A percentile compares a stretch with the other conserved stretches of the same genome.
These are phyloP conservation scores for Lepidurus packardi DNA, from an alignment of 1,140 invertebrate species.

Conservation along the genomic window DNA sequence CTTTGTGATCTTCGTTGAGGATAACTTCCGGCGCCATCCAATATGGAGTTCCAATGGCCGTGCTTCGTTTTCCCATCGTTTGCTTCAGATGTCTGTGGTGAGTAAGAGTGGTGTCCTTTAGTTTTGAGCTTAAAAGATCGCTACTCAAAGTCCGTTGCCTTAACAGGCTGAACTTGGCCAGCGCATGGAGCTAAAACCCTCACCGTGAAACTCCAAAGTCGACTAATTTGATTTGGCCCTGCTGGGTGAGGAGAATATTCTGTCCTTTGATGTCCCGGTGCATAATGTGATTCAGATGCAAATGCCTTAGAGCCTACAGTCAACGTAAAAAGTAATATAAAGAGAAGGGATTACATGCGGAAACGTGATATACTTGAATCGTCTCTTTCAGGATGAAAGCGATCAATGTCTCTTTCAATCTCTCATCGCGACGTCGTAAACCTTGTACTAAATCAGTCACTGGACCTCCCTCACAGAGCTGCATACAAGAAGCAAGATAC, in stretches of 20 bases:
- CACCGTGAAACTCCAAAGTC: constrained; percentile 77
- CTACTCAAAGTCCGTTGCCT: background rate
- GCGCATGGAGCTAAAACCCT: constrained; percentile 36
- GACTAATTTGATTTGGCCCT: constrained; percentile 73
- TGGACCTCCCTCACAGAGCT: constrained; percentile 75
- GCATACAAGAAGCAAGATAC: constrained; percentile 41
- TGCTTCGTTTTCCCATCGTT: constrained; percentile 60
- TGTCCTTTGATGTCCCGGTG: constrained; percentile 80
- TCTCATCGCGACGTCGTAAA: constrained; percentile 58
- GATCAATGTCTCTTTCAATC: constrained; percentile 77
- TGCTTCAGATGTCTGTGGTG: constrained; percentile 60
- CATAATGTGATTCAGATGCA: constrained; percentile 79
- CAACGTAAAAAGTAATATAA: constrained; percentile 39
- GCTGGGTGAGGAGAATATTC: constrained; percentile 76
- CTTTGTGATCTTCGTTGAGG: constrained; percentile 48
- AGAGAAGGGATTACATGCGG: background rate
- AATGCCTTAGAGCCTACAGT: constrained; percentile 60
- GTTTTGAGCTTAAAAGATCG: background rate
- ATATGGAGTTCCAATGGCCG: constrained; percentile 77
- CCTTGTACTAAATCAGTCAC: constrained; percentile 69
- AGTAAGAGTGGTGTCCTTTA: background rate
- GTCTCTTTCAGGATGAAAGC: constrained; percentile 78
- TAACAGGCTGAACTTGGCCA: background rate
- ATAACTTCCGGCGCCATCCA: constrained; percentile 90
- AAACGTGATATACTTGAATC: constrained; percentile 58